These are phyloP conservation scores for Paramormyrops hopkinsi DNA, from an alignment of 2,797 vertebrate genomes.

Conservation along the genomic window DNA sequence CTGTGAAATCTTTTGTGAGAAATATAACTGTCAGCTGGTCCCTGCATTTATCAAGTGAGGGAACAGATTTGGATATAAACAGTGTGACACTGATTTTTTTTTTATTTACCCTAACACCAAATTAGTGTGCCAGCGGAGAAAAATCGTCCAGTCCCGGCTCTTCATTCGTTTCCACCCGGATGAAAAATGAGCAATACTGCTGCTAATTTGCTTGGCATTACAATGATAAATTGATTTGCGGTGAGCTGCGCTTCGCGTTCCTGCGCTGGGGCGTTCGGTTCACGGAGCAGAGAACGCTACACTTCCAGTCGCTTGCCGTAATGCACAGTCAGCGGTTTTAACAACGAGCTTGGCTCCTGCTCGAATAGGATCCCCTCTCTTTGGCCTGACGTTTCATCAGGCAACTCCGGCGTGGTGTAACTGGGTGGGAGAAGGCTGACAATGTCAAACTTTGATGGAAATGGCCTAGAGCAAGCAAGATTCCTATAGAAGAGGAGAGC, in stretches of 20 bases:
- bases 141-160: background rate
- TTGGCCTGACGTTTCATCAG: constrained; percentile 30
- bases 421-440: background rate
- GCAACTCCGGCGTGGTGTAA: constrained; percentile 17
- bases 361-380: constrained; percentile 23
- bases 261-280: constrained; percentile 19
- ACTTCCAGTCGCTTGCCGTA: background rate
- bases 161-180: constrained; percentile 12
- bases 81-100: background rate
- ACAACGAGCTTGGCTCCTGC: background rate
- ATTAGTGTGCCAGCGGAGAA: constrained; percentile 3
- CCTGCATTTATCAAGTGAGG: background rate
- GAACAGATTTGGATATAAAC: background rate
- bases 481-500: background rate
- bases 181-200: constrained; percentile 9
- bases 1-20: background rate
- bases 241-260: background rate
- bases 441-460: constrained; percentile 23
- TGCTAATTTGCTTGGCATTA: constrained; percentile 21
- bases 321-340: constrained; percentile 29
- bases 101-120: constrained; percentile 16
- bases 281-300: constrained; percentile 17
- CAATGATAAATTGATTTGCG: constrained; percentile 25
- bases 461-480: constrained; percentile 29
- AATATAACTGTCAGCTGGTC: constrained; percentile 9